Evolutionary conservation across 2,888 invertebrate genomes (phyloP), one percentile per base, ranked within the genome.

Genomic region (Pyrochroa serraticornis): DNA sequence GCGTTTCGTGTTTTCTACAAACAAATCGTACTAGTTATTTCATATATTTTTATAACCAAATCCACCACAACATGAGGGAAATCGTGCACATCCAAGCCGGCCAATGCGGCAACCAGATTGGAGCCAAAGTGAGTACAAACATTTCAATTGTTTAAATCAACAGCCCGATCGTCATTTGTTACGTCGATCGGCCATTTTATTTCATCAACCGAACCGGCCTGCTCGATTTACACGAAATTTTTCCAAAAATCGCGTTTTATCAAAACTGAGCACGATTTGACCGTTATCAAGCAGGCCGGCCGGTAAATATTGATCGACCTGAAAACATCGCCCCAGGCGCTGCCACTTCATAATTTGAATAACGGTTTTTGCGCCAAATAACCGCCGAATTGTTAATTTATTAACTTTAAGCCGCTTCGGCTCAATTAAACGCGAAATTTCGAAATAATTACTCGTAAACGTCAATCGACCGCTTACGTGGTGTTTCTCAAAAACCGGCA

Each of bases 71-170:
- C 68, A 94, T 95, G 94, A 88, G 94, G 83, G 94, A 95, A 88
- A 94, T 95, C 74, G 93, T 94, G 70, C 94, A 94, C 80, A 83
- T 94, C 65, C 94, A 95, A 80, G 93, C 90, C 70, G 87, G 87
- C 62, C 87, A 87, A 78, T 87, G 87, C 77, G 87, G 87, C 66
- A 87, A 88, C 79, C 94, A 95, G 81, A 94, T 95, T 77, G 94
- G 94, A 73, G 92, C 93, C 59, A 94, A 94, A 90, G 94, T 93
- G 80, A 81, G 77, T 75, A 58, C 51, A 7, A 1, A 2, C 22
- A 22, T 38, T 50, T 37, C 7, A 10, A 13, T 38, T 34, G 6
- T 31, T 36, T 46, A 9, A 7, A n/a, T 6, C 37, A 1, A 37
- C 9, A 41, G 10, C 31, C 44, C 12, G 30, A 9, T n/a, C 35